Evolutionary conservation across 2,113 vertebrate species (phyloP), one percentile per base, ranked within the genome.

Genomic region (Sinocyclocheilus anshuiensis): DNA sequence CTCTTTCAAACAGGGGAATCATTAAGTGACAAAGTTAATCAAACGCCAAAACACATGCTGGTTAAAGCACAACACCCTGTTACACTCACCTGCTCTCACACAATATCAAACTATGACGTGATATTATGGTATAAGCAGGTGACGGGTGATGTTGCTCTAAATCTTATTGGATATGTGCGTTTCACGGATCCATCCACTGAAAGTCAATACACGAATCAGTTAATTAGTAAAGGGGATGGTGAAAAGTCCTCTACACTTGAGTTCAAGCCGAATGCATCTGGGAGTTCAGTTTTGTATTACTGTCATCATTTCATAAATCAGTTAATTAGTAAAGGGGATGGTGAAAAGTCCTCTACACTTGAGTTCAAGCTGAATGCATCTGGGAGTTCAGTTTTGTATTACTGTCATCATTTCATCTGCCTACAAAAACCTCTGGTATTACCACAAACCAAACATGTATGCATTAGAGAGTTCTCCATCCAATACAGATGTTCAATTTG

Each of bases 111-210:
- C 39, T 89, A 87, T 63, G 0, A 72, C 8, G 77, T 9, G 4
- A 90, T 90, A 26, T 13, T 84, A 53, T 91, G 87, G 87, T 91
- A 89, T 85, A 82, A 90, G 11, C 71, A 67, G 12, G 3, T 65
- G 16, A 22, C 3, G 20, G 80, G 42, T 63, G 74, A 29, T 29
- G 29, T 29, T 29, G 29, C 84, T 4, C 36, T 91, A 61, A 83
- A 83, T 63, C 85, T 88, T 33, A 88, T 90, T n/a, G 90, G 85
- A 83, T 76, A 86, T 87, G 8, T 93, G 3, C 0, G 36, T 45
- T 22, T 0, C 0, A 29, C 61, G 0, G 4, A 0, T 1, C 0
- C 10, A 84, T 8, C 16, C 8, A 36, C 26, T 39, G 86, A 86
- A 67, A 13, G 0, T 4, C 10, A 13, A 42, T 90, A 84, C 24